Percentiles rank a stretch among this genome's conserved stretches.
phyloP scores from a whole-genome alignment of 1,140 invertebrate genomes.

The Aphidius ervi region DNA sequence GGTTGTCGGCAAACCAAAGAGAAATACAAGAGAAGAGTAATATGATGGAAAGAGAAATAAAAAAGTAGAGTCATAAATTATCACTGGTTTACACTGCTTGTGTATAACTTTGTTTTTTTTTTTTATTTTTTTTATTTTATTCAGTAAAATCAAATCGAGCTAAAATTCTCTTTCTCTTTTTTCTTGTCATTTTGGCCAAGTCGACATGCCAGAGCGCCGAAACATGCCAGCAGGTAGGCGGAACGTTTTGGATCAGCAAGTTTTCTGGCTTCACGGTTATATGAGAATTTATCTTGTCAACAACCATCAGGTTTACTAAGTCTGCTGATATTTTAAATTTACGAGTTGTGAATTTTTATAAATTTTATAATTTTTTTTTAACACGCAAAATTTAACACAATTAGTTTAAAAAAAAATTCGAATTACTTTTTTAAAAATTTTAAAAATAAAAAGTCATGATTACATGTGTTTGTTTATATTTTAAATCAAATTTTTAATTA shows the following conservation, averaged over 20 bases:
- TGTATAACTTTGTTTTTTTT: background rate
- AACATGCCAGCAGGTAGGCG: slow-evolving; percentile 16
- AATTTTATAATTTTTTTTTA: background rate
- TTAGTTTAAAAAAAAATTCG: no score
- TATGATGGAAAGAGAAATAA: slow-evolving; percentile 3
- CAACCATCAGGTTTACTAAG: background rate
- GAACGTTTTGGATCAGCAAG: slow-evolving; percentile 15
- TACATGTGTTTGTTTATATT: no score
- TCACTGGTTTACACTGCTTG: slow-evolving; percentile 15
- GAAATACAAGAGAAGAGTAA: slow-evolving; percentile 4
- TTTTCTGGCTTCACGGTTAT: slow-evolving; percentile 12
- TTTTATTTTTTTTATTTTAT: slow-evolving; percentile 5
- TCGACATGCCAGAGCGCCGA: background rate
- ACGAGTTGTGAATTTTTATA: slow-evolving; percentile 14
- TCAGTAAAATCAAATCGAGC: background rate
- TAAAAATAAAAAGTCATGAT: no score
- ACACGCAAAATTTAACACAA: no score
- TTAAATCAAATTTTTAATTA: no score
- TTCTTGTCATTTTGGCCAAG: background rate
- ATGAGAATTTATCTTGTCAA: slow-evolving; percentile 16
- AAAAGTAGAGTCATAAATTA: slow-evolving; percentile 18
- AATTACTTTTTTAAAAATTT: no score
- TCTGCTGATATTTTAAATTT: slow-evolving; percentile 9
- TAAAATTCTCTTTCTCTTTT: background rate
- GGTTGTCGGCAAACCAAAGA: slow-evolving; percentile 24